These are phyloP conservation scores for Leptestheria dahalacensis DNA, from an alignment of 1,140 invertebrate genomes.

Conservation along the genomic window DNA sequence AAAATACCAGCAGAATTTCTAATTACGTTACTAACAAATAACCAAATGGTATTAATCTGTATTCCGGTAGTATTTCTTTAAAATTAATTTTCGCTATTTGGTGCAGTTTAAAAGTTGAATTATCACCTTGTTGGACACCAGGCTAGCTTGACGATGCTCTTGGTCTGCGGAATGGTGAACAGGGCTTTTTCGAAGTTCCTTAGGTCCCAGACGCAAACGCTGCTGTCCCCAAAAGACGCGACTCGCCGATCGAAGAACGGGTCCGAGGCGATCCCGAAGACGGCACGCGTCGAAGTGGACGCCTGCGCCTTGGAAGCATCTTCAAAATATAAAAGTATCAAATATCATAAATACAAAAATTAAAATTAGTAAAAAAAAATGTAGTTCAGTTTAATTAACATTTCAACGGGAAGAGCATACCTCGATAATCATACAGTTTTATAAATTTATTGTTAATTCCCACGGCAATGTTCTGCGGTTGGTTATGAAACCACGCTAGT, in stretches of 20 bases:
- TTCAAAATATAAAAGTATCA: conserved; percentile 28
- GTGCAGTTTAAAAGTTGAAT: too few species aligned
- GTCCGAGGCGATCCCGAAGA: conserved; percentile 63
- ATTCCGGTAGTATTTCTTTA: too few species aligned
- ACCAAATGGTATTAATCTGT: too few species aligned
- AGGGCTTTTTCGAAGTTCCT: conserved; percentile 73
- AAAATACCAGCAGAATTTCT: too few species aligned
- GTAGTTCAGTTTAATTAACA: too few species aligned
- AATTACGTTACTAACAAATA: too few species aligned
- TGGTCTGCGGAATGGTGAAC: conserved; percentile 48
- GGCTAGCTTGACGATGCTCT: conserved; percentile 52
- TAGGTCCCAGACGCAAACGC: conserved; percentile 73
- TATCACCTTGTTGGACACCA: conserved; percentile 78
- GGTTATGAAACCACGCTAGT: conserved; percentile 57
- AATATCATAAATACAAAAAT: too few species aligned
- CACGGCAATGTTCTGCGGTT: conserved; percentile 52
- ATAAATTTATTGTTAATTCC: conserved; percentile 80
- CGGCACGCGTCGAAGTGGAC: conserved; percentile 61
- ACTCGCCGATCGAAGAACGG: conserved; percentile 57
- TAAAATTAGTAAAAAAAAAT: too few species aligned
- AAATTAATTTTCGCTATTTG: too few species aligned
- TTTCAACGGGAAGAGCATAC: conserved; percentile 39
- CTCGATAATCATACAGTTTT: conserved; percentile 80
- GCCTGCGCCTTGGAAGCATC: conserved; percentile 54
- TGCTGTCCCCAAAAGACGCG: conserved; percentile 65